Base-by-base conservation (phyloP, 2,797 vertebrate species). In the Microctenopoma stevenorrisi region DNA sequence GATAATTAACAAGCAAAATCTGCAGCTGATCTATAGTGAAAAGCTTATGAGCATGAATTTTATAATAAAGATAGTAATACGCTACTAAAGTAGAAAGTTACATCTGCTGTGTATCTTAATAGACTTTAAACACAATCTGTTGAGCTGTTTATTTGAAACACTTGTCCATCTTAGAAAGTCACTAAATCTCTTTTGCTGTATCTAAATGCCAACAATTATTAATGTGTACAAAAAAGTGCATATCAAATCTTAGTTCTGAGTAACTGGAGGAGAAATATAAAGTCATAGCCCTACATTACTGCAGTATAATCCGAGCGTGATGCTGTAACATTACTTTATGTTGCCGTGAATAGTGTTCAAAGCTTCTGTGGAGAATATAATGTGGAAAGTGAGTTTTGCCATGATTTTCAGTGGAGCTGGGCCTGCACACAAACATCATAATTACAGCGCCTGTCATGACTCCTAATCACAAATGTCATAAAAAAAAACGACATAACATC, bases 391-490 rank as follows among this genome's bases (percentile, higher is more conserved):
- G 79, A 75, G 78, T 86, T 91, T 85, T 77, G 77, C 72, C 68
- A 60, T 81, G 81, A 84, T 87, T 88, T 90, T 76, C 72, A 74
- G 70, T 14, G 64, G 83, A 84, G 85, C 72, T 28, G 30, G 76
- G 66, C 82, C 74, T 57, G 74, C 82, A 87, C 87, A 88, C 90
- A 35, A 90, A 88, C 81, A 90, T 86, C 76, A 82, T 91, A 86
- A 91, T 92, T 90, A 90, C 84, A 85, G 79, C 60, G 82, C 79
- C 87, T 81, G 86, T 86, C 86, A 83, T 86, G 85, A 88, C 83
- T 90, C 83, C 87, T 91, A 89, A 92, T 91, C 86, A 88, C 81
- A 89, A 85, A 85, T 72, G 86, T 91, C 85, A 84, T 92, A 92
- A 93, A 92, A 22, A 22, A 89, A 92, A 90, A 70, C 76, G 79